Conservation (phyloP, 2,797 vertebrate genomes). For the Emys orbicularis region DNA sequence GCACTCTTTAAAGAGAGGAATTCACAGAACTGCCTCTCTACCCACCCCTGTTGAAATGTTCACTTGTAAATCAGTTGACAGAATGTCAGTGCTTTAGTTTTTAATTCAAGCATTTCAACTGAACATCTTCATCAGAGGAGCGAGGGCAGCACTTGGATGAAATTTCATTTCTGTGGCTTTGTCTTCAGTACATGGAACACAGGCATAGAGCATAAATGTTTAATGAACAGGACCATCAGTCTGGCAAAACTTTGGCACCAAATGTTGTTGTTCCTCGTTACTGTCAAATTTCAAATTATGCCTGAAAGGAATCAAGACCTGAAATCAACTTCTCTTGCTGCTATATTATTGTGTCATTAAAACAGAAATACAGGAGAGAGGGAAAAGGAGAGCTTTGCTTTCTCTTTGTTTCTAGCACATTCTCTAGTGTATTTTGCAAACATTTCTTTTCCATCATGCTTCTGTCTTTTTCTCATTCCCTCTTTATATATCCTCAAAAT, state of each 20-base stretch:
- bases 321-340: neutral
- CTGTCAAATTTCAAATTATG: constrained; percentile 54
- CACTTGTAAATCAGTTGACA: neutral
- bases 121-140: neutral
- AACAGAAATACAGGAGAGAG: neutral
- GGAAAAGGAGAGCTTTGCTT: neutral
- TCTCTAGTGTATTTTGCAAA: neutral
- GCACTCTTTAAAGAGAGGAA: neutral
- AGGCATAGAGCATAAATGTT: constrained; percentile 34
- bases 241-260: constrained; percentile 14
- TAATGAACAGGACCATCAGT: neutral
- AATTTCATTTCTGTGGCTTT: constrained; percentile 18
- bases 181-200: neutral
- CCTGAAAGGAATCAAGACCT: constrained; percentile 44
- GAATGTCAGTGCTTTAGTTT: neutral
- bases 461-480: neutral
- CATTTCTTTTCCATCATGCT: neutral
- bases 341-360: neutral
- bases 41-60: neutral
- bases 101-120: neutral
- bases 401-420: neutral
- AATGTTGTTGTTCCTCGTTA: neutral
- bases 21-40: fast-evolving
- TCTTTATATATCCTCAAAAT: neutral
- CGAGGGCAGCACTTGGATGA: neutral